A percentile compares a stretch with the other conserved stretches of the same genome.
phyloP scores from a whole-genome alignment of 2,113 vertebrate genomes.

The Calyptommatus sinebrachiatus region DNA sequence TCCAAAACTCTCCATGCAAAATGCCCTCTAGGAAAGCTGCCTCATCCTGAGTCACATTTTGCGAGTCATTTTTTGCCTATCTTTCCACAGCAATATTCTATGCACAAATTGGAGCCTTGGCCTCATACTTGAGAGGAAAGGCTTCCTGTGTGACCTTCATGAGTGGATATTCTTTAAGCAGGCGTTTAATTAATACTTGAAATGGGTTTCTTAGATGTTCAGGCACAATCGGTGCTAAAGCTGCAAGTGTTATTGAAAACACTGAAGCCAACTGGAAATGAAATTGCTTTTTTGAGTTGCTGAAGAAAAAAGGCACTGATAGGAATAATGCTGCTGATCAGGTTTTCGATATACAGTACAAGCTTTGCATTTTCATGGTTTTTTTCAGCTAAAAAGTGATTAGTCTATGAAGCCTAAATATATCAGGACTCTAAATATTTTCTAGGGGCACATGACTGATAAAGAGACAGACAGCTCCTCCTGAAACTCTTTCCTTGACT shows the following conservation, averaged over 20 bases:
- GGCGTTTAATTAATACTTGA: slow-evolving; percentile 12
- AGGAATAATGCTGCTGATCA: neutral
- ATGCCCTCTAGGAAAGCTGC: neutral
- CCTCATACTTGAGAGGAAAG: neutral
- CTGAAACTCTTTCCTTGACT: slow-evolving; percentile 10
- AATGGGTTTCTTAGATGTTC: neutral
- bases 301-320: neutral
- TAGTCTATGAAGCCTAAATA: too few species aligned
- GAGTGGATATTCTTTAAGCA: neutral
- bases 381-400: too few species aligned
- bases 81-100: neutral
- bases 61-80: neutral
- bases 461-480: slow-evolving; percentile 13
- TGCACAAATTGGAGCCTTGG: neutral
- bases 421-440: too few species aligned
- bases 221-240: neutral
- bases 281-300: neutral
- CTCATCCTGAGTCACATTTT: neutral
- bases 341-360: neutral
- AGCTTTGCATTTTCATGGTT: neutral
- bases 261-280: slow-evolving; percentile 2
- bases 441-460: neutral
- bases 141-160: neutral
- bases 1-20: neutral
- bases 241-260: neutral